Evolutionary conservation across 1,140 invertebrate species (phyloP).

Genomic region (Drosophila tsacasi): DNA sequence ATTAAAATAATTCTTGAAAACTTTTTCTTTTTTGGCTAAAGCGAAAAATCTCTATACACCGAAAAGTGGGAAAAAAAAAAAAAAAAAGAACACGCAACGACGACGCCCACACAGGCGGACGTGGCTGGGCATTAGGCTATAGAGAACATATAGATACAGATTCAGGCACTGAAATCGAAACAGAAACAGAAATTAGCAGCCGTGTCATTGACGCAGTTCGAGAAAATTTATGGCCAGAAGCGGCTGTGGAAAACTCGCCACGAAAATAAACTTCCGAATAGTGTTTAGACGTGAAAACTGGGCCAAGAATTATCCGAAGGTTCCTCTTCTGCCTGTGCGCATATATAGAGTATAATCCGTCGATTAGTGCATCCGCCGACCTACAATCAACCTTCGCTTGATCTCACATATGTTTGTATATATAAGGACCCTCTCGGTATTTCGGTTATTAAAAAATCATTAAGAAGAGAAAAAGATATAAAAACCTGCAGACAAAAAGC

Average conservation of each 20-base stretch:
- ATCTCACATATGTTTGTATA: constrained; percentile 1
- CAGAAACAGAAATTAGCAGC: constrained; percentile 64
- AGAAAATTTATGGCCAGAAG: constrained; percentile 68
- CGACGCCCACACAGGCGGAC: constrained; percentile 66
- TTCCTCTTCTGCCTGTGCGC: constrained; percentile 20
- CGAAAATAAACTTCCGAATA: constrained; percentile 76
- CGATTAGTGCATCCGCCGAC: constrained; percentile 66
- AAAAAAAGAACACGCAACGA: constrained; percentile 47
- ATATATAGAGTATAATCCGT: constrained; percentile 22
- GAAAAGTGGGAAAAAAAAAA: constrained; percentile 37
- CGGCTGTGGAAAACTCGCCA: constrained; percentile 68
- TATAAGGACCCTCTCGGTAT: constrained; percentile 46
- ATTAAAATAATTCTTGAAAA: constrained; percentile 71
- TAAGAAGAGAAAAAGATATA: constrained; percentile 26
- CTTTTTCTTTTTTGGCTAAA: constrained; percentile 53
- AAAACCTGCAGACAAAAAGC: constrained; percentile 34
- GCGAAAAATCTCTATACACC: constrained; percentile 39
- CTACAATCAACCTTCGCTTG: constrained; percentile 69
- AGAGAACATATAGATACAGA: constrained; percentile 43
- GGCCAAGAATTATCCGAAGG: constrained; percentile 70
- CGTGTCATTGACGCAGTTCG: constrained; percentile 79
- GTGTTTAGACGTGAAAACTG: constrained; percentile 63
- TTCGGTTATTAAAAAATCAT: constrained; percentile 60
- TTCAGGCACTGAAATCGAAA: constrained; percentile 41
- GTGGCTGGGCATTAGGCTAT: constrained; percentile 59